A percentile compares a stretch with the other conserved stretches of the same genome.
Evolutionary conservation across 1,140 invertebrate species (phyloP).

Genomic region (Mizuhopecten yessoensis): DNA sequence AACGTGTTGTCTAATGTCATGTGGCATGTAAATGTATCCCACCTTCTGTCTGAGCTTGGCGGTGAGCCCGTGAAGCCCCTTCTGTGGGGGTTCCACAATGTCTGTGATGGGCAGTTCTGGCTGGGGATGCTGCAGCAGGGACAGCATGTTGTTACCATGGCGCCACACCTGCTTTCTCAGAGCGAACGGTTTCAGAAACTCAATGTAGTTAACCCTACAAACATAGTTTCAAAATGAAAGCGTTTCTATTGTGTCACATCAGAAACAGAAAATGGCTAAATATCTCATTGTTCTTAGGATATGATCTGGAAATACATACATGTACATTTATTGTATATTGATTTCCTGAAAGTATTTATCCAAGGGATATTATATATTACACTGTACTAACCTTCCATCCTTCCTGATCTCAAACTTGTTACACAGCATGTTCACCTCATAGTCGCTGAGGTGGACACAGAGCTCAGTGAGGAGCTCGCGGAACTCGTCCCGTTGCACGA

Average conservation of each 20-base stretch:
- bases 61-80: slow-evolving; percentile 78
- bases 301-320: no score
- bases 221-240: no score
- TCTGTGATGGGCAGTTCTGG: slow-evolving; percentile 78
- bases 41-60: slow-evolving; percentile 81
- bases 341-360: no score
- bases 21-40: not conserved
- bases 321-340: no score
- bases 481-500: slow-evolving; percentile 80
- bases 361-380: no score
- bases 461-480: slow-evolving; percentile 81
- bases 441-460: slow-evolving; percentile 81
- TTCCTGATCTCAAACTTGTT: slow-evolving; percentile 77
- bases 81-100: slow-evolving; percentile 78
- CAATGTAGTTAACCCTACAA: slow-evolving; percentile 81
- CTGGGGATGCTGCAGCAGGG: slow-evolving; percentile 77
- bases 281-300: not conserved
- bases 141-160: slow-evolving; percentile 81
- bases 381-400: slow-evolving; percentile 79
- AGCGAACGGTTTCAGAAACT: slow-evolving; percentile 82
- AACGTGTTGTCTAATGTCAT: no score
- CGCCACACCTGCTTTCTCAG: slow-evolving; percentile 80
- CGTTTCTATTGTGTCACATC: no score
- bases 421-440: slow-evolving; percentile 77
- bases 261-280: slow-evolving; percentile 60